phyloP scores from a whole-genome alignment of 2,888 invertebrate species.

The Cephonodes hylas region DNA sequence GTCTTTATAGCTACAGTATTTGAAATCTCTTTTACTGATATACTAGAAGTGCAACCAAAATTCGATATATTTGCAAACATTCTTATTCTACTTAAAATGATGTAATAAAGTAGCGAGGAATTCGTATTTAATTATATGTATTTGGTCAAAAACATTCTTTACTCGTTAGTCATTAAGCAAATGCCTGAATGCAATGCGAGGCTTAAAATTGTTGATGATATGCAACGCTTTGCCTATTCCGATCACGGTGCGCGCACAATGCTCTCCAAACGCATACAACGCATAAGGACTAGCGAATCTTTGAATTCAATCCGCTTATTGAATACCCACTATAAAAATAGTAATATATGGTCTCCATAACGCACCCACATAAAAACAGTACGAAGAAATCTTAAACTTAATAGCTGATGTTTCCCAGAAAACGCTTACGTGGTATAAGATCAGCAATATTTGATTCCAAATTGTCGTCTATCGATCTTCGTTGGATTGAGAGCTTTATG shows the following conservation, averaged over 20 bases:
- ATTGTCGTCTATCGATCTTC: too few relatives aligned
- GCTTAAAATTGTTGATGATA: slow-evolving; percentile 3
- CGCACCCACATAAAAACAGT: too few relatives aligned
- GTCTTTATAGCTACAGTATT: too few relatives aligned
- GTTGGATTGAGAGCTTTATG: too few relatives aligned
- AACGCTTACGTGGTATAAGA: too few relatives aligned
- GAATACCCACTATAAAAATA: too few relatives aligned
- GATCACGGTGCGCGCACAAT: slow-evolving; percentile 12
- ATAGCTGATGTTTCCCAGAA: too few relatives aligned
- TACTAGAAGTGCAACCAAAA: too few relatives aligned
- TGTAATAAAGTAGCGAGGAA: neutral
- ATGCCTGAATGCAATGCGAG: slow-evolving; percentile 5
- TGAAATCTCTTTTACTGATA: too few relatives aligned
- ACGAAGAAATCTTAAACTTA: too few relatives aligned
- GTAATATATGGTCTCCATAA: too few relatives aligned
- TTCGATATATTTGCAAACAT: neutral
- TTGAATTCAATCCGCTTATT: neutral
- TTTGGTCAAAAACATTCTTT: slow-evolving; percentile 13
- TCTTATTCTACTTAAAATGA: neutral
- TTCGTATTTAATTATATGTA: neutral
- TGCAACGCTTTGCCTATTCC: slow-evolving; percentile 14
- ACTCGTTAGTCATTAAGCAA: slow-evolving; percentile 12
- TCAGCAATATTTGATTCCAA: too few relatives aligned
- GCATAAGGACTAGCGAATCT: neutral
- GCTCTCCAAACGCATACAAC: slow-evolving; percentile 6